phyloP scores from a whole-genome alignment of 2,797 vertebrate genomes.

The Sebastes steindachneri region DNA sequence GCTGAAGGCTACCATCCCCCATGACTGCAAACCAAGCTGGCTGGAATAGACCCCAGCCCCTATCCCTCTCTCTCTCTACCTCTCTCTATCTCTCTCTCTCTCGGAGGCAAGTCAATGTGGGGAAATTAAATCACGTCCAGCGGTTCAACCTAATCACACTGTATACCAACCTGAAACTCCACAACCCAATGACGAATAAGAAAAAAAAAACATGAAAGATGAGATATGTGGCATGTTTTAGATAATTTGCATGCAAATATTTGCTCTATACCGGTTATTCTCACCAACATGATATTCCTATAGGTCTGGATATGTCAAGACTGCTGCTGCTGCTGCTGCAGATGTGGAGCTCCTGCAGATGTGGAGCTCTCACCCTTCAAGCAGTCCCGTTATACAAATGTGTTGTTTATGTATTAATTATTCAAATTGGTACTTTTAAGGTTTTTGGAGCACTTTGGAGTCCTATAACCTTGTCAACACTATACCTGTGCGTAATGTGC shows the following conservation, averaged over 20 bases:
- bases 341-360: constrained; percentile 54
- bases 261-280: constrained; percentile 44
- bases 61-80: constrained; percentile 3
- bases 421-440: background rate
- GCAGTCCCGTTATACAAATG: background rate
- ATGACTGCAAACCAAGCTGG: constrained; percentile 74
- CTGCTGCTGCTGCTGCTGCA: constrained; percentile 55
- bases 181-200: background rate
- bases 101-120: constrained; percentile 52
- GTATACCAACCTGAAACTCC: constrained; percentile 15
- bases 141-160: constrained; percentile 7
- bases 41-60: constrained; percentile 75
- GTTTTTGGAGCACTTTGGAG: constrained; percentile 7
- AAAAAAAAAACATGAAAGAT: background rate
- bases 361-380: background rate
- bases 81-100: background rate
- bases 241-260: constrained; percentile 33
- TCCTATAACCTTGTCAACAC: background rate
- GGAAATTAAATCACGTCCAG: constrained; percentile 60
- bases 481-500: constrained; percentile 51
- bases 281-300: constrained; percentile 49
- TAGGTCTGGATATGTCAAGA: constrained; percentile 49
- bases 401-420: background rate
- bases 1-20: constrained; percentile 76
- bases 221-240: background rate